These are phyloP conservation scores for Nyctibius bracteatus DNA, from an alignment of 2,113 vertebrate genomes.

Conservation along the genomic window DNA sequence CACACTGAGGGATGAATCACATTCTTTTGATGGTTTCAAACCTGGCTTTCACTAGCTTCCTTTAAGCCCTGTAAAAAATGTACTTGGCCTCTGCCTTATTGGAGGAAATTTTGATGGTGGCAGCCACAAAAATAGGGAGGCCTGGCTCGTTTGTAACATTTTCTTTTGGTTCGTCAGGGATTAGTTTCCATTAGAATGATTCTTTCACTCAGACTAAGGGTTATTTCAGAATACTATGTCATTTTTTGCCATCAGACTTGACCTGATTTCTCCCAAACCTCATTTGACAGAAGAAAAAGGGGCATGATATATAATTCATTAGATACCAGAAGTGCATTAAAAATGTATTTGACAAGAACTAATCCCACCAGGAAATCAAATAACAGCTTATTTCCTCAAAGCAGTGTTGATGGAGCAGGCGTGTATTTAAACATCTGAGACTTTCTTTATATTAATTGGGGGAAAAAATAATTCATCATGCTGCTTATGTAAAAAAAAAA, in stretches of 20 bases:
- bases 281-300: slow-evolving; percentile 9
- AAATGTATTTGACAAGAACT: slow-evolving; percentile 50
- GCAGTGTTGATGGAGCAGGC: neutral
- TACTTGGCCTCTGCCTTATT: neutral
- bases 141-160: neutral
- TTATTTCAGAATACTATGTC: slow-evolving; percentile 17
- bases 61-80: neutral
- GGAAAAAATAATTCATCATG: neutral
- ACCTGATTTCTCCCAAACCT: slow-evolving; percentile 53
- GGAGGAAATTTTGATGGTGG: neutral
- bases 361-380: slow-evolving; percentile 43
- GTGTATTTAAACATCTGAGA: neutral
- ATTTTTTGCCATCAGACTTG: neutral
- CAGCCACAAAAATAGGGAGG: neutral
- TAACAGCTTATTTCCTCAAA: slow-evolving; percentile 43
- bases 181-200: neutral
- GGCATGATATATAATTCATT: slow-evolving; percentile 46
- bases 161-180: neutral
- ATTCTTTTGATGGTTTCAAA: neutral
- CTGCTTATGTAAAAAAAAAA: neutral
- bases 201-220: neutral
- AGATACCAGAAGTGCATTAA: slow-evolving; percentile 46
- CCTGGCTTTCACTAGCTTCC: neutral
- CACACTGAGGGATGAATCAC: neutral
- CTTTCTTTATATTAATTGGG: neutral